A percentile compares a stretch with the other conserved stretches of the same genome.
Conservation (phyloP, 2,888 invertebrate species). For the Cheilosia soror region DNA sequence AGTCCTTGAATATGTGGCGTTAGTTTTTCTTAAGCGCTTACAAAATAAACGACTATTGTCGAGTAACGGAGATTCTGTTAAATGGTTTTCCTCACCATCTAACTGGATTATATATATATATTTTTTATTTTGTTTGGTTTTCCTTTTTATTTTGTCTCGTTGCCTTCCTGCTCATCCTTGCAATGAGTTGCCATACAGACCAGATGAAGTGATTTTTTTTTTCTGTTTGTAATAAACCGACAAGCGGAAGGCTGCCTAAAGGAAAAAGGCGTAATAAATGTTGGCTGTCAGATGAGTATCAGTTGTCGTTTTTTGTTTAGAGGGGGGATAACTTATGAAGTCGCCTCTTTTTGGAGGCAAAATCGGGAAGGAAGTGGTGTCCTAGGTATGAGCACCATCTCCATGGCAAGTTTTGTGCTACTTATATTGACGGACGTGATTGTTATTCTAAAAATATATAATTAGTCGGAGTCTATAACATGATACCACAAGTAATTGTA, state of each 20-base stretch:
- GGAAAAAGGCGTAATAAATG: slow-evolving; percentile 31
- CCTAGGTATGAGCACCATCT: too few species aligned
- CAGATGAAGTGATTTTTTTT: slow-evolving; percentile 46
- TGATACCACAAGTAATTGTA: too few species aligned
- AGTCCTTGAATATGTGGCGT: slow-evolving; percentile 63
- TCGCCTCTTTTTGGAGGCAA: background rate
- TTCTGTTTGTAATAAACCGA: slow-evolving; percentile 19
- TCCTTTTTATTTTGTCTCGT: slow-evolving; percentile 35
- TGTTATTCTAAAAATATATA: too few species aligned
- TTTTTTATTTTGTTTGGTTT: slow-evolving; percentile 5
- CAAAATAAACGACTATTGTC: slow-evolving; percentile 46
- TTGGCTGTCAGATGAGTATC: slow-evolving; percentile 38
- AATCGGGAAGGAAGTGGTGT: too few species aligned
- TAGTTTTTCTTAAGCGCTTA: slow-evolving; percentile 46
- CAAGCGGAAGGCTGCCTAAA: slow-evolving; percentile 14
- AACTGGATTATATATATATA: slow-evolving; percentile 53
- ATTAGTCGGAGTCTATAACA: too few species aligned
- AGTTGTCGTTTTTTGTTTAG: slow-evolving; percentile 11
- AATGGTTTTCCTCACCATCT: slow-evolving; percentile 61
- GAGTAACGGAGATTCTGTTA: slow-evolving; percentile 48
- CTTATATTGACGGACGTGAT: background rate
- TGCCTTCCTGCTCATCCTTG: slow-evolving; percentile 20
- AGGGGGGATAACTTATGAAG: too few species aligned
- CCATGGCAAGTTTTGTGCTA: background rate
- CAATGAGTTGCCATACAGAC: slow-evolving; percentile 1